A percentile compares a stretch with the other conserved stretches of the same genome.
Evolutionary conservation across 35 echinoderm and acorn worm genomes (phyloP).

Genomic region (Lytechinus pictus): DNA sequence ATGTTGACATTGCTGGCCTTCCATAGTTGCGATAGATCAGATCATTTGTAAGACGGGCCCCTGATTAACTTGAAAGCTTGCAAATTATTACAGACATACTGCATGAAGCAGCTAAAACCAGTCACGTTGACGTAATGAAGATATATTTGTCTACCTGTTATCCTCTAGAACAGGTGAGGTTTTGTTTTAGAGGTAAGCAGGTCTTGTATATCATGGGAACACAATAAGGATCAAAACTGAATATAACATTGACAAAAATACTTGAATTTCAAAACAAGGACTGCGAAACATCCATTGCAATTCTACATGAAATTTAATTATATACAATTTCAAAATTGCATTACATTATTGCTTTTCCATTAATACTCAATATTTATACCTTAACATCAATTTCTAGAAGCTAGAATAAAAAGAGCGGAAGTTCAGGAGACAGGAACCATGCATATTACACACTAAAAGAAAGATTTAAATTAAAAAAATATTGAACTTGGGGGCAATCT

Average conservation of each 20-base stretch:
- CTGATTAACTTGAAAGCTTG: not conserved
- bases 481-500: too few relatives aligned
- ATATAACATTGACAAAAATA: not conserved
- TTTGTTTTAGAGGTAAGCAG: not conserved
- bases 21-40: too few relatives aligned
- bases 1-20: too few relatives aligned
- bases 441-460: not conserved
- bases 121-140: not conserved
- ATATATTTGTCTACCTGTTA: not conserved
- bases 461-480: too few relatives aligned
- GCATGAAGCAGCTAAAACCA: not conserved
- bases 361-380: too few relatives aligned
- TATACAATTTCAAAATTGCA: too few relatives aligned
- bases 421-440: not conserved
- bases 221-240: not conserved
- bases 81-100: not conserved
- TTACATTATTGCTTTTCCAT: too few relatives aligned
- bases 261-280: not conserved
- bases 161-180: not conserved
- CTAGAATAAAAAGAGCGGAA: too few relatives aligned
- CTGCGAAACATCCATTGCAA: too few relatives aligned
- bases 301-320: too few relatives aligned
- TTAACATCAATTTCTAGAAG: too few relatives aligned
- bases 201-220: not conserved
- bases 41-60: too few relatives aligned